Evolutionary conservation across 1,140 invertebrate genomes (phyloP), one percentile per base, ranked within the genome.

Genomic region (Temnothorax nylanderi): DNA sequence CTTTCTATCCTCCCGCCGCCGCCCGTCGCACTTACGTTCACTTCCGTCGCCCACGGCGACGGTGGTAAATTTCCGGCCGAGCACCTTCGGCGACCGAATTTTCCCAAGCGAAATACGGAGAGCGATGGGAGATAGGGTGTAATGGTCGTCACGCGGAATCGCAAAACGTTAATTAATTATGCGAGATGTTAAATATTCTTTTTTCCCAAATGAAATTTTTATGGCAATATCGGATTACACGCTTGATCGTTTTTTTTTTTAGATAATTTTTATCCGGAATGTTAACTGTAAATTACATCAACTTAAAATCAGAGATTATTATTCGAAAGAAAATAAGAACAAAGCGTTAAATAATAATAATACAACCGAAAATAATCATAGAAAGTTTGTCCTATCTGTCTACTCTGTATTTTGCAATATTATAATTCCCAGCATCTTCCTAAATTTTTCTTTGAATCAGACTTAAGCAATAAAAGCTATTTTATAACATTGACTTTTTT

Each of bases 91-190:
- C 54, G 87, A 87, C 16, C 34, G 11, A 8, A 51, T 76, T 85
- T 80, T 88, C 62, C 62, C 11, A 47, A 71, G 62, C 69, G 47
- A 80, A 85, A 88, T 71, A 90, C 80, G 47, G 47, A 82, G 54
- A 58, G 56, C 32, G 64, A 18, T 13, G 75, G 26, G 8, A 82
- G 72, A 34, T 41, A 49, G 32, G 16, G 21, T 37, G 26, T n/a
- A 11, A 80, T 21, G 4, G 0, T n/a, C 18, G 32, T 3, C 8
- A 78, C 5, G 54, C 21, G 44, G 11, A 21, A n/a, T 37, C 16
- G 16, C 18, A 44, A 56, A 69, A 56, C 11, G 18, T 62, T 56
- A 34, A 65, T 86, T 65, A 62, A 47, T 49, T 75, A 21, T 11
- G 26, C 3, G n/a, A 64, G 11, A 34, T 62, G 1, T 34, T 58